Evolutionary conservation across 2,113 vertebrate genomes (phyloP).

Genomic region (Aviceda subcristata): DNA sequence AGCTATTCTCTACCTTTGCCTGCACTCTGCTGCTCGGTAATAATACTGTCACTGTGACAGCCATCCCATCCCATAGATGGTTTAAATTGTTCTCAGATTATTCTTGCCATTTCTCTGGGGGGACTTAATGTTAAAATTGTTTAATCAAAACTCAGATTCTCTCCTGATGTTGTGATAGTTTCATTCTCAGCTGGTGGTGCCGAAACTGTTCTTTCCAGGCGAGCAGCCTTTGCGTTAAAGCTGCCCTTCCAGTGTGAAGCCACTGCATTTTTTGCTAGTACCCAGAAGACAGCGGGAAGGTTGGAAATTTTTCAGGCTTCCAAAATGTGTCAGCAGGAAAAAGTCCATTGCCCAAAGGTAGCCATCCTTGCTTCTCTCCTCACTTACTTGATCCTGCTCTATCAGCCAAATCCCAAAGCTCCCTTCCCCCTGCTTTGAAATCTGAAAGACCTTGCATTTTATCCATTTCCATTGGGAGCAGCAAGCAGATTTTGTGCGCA

Average conservation of each 20-base stretch:
- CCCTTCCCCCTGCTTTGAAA: neutral
- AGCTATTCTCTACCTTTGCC: neutral
- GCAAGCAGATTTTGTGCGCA: neutral
- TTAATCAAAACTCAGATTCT: constrained; percentile 1
- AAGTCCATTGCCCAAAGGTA: neutral
- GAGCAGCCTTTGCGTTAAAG: neutral
- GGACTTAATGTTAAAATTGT: neutral
- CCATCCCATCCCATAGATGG: neutral
- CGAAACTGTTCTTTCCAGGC: neutral
- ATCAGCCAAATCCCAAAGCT: neutral
- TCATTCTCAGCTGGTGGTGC: neutral
- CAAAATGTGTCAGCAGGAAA: neutral
- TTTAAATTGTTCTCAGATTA: neutral
- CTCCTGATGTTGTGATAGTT: neutral
- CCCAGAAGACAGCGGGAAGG: neutral
- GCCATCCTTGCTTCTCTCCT: neutral
- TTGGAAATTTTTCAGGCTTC: neutral
- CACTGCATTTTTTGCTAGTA: neutral
- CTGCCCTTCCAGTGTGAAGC: neutral
- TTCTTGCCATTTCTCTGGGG: neutral
- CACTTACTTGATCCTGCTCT: neutral
- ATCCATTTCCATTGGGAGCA: neutral
- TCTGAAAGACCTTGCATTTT: neutral
- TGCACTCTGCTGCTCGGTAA: neutral
- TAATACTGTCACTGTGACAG: neutral